phyloP scores from a whole-genome alignment of 2,888 invertebrate genomes.

The Allygus modestus region DNA sequence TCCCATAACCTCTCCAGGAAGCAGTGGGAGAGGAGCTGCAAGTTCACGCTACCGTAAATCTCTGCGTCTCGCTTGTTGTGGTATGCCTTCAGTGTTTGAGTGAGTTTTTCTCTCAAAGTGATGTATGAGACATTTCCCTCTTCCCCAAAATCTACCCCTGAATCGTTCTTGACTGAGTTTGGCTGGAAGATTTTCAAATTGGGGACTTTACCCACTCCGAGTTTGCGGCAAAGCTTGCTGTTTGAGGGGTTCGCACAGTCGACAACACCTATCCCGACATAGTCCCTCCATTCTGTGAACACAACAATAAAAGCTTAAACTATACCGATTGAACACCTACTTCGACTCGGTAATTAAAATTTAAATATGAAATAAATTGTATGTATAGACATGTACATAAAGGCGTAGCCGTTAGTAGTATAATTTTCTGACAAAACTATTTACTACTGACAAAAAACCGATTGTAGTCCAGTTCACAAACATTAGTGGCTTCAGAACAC shows the following conservation, averaged over 20 bases:
- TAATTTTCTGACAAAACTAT: too few relatives aligned
- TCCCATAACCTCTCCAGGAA: slow-evolving; percentile 77
- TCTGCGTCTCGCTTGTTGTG: background rate
- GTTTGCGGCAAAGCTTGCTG: slow-evolving; percentile 89
- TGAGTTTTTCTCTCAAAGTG: slow-evolving; percentile 77
- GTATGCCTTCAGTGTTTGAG: slow-evolving; percentile 77
- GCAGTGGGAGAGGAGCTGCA: slow-evolving; percentile 73
- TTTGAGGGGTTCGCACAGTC: slow-evolving; percentile 88
- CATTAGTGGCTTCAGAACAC: too few relatives aligned
- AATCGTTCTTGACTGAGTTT: slow-evolving; percentile 78
- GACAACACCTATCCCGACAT: slow-evolving; percentile 86
- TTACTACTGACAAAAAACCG: too few relatives aligned
- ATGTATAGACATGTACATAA: too few relatives aligned
- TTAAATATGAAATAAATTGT: too few relatives aligned
- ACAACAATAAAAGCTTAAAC: too few relatives aligned
- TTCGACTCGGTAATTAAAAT: too few relatives aligned
- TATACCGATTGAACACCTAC: too few relatives aligned
- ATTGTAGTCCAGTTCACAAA: too few relatives aligned
- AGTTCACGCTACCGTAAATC: slow-evolving; percentile 79
- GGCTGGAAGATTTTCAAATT: slow-evolving; percentile 89
- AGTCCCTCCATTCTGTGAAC: slow-evolving; percentile 83
- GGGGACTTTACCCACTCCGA: slow-evolving; percentile 94
- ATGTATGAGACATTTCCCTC: slow-evolving; percentile 42
- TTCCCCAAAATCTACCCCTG: slow-evolving; percentile 79
- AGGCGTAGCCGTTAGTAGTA: too few relatives aligned